A percentile compares a stretch with the other conserved stretches of the same genome.
Conservation (phyloP, 2,888 invertebrate species). For the Nomada fabriciana region DNA sequence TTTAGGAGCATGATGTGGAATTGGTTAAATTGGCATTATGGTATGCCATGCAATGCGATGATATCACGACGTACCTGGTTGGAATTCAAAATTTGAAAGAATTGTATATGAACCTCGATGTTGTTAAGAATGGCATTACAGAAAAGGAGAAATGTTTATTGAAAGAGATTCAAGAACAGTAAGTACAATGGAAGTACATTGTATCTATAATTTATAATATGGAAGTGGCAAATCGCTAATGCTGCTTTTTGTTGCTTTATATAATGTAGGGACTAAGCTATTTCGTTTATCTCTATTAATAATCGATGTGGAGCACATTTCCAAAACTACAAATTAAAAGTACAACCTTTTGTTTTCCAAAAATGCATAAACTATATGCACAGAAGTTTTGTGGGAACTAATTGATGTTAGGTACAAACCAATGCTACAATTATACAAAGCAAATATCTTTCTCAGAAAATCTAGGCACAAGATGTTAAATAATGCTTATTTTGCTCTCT, state of each 20-base stretch:
- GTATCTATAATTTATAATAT: constrained; percentile 3
- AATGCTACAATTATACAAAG: not conserved
- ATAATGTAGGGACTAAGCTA: not conserved
- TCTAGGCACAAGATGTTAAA: not conserved
- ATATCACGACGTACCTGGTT: constrained; percentile 89
- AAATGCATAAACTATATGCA: not conserved
- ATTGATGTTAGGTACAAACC: not conserved
- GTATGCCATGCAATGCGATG: constrained; percentile 87
- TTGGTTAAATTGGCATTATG: constrained; percentile 90
- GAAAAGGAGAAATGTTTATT: constrained; percentile 88
- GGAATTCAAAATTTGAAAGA: constrained; percentile 90
- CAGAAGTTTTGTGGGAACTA: not conserved
- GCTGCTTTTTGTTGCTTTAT: not conserved
- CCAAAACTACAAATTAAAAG: not conserved
- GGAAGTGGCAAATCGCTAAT: not conserved
- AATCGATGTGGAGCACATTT: not conserved
- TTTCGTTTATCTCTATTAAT: not conserved
- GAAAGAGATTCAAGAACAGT: constrained; percentile 88
- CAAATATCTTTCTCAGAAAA: too few species aligned
- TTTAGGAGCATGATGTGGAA: constrained; percentile 87
- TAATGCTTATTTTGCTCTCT: not conserved
- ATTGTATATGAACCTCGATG: constrained; percentile 88
- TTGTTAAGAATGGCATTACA: constrained; percentile 88
- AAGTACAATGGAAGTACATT: constrained; percentile 70
- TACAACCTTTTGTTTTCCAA: not conserved